Base-by-base conservation (phyloP, 2,113 vertebrate genomes). In the Clarias macrocephalus region DNA sequence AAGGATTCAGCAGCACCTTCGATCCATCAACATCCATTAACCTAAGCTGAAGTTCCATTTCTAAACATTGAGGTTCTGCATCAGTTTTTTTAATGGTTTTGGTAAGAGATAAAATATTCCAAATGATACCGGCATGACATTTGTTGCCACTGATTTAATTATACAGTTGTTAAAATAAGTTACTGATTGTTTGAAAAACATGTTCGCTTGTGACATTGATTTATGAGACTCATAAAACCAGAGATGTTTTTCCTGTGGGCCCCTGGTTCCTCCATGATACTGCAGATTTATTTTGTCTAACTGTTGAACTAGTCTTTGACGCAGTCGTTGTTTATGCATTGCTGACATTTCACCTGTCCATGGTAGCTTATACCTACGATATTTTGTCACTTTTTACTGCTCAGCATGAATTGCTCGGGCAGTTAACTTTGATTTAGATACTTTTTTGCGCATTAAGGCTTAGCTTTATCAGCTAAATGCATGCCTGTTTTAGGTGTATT, bases 131-230 rank as follows among this genome's bases (percentile, higher is more conserved):
- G 56, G 57, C 79, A 62, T 81, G 30, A 73, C 63, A 73, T 86
- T 52, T 85, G 56, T 85, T 88, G 79, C 59, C 57, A 33, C 62
- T 79, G 65, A 63, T 84, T 82, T 82, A 77, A 72, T 85, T 83
- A 73, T 83, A 65, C 42, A 86, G 86, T 75, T 77, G n/a, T 86
- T 73, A 86, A 90, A 75, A 83, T 83, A 85, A 80, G 72, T 54
- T 87, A 84, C 18, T 33, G 42, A 57, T 60, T 73, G 65, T 85
- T 88, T 82, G 37, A 77, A 73, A 72, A 60, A 66, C 23, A 25
- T 80, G 72, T 52, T 56, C 60, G 60, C 57, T 83, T 66, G 77
- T 65, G 62, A 75, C 37, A 28, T 25, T 87, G 83, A 88, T 82
- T 90, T 87, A 88, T 28, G 28, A 83, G 62, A 42, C 88, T 75